Conservation (phyloP, 2,888 invertebrate species). For the Allophyes oxyacanthae region DNA sequence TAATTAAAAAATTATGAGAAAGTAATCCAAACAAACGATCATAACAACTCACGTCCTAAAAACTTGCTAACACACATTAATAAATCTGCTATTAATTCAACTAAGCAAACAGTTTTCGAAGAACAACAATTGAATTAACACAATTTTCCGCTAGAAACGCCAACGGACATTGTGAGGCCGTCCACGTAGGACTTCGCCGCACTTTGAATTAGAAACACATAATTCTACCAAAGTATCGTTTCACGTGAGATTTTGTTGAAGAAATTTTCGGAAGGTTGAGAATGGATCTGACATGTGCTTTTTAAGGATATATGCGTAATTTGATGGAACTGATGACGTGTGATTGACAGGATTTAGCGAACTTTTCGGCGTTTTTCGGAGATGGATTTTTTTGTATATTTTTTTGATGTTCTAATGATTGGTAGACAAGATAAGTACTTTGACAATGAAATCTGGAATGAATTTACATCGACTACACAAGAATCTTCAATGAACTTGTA, state of each 20-base stretch:
- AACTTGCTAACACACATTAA: background rate
- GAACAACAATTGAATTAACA: constrained; percentile 33
- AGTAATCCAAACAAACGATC: background rate
- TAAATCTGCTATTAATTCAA: constrained; percentile 13
- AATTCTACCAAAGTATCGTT: constrained; percentile 38
- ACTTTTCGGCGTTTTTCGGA: background rate
- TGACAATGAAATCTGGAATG: no score
- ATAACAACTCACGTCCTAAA: background rate
- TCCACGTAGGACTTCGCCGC: constrained; percentile 40
- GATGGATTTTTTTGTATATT: background rate
- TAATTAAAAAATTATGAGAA: no score
- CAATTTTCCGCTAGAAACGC: constrained; percentile 33
- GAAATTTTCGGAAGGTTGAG: constrained; percentile 6
- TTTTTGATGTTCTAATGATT: no score
- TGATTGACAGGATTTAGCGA: background rate
- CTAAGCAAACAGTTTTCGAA: constrained; percentile 17
- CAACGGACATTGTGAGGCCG: constrained; percentile 23
- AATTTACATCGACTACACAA: no score
- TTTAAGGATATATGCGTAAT: background rate
- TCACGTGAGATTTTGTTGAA: constrained; percentile 42
- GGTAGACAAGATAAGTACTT: no score
- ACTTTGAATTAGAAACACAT: constrained; percentile 49
- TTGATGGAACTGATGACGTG: background rate
- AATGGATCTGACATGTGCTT: background rate
- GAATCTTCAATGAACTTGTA: no score